Percentiles rank a stretch among this genome's conserved stretches.
phyloP scores from a whole-genome alignment of 2,797 vertebrate species.

The Hybognathus amarus region DNA sequence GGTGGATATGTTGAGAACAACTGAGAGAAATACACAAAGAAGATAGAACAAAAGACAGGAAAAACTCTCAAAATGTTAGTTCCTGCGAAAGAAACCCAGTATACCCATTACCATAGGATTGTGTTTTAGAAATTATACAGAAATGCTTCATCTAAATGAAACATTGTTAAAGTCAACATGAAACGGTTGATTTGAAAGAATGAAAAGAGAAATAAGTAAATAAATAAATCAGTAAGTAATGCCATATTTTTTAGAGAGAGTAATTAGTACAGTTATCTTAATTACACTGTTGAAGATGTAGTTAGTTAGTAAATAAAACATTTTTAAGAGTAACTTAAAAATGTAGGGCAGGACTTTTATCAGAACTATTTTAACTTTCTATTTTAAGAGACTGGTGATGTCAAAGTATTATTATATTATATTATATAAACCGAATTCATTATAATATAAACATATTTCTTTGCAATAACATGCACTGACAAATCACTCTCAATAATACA shows the following conservation, averaged over 20 bases:
- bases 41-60: conserved; percentile 63
- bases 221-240: neutral
- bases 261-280: too few species aligned
- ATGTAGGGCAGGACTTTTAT: neutral
- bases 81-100: conserved; percentile 53
- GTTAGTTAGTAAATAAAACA: too few species aligned
- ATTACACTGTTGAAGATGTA: too few species aligned
- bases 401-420: neutral
- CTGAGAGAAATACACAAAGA: conserved; percentile 76
- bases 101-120: conserved; percentile 36
- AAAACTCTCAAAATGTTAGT: conserved; percentile 48
- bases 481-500: neutral
- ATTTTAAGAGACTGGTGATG: neutral
- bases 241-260: too few species aligned
- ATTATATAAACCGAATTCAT: neutral
- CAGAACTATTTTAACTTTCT: too few species aligned
- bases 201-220: neutral
- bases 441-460: neutral
- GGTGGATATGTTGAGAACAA: conserved; percentile 79
- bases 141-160: neutral
- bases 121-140: neutral
- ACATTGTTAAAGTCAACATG: conserved; percentile 19
- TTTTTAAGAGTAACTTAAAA: neutral
- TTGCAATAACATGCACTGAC: neutral
- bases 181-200: neutral